Percentiles rank a stretch among this genome's conserved stretches.
phyloP scores from a whole-genome alignment of 2,797 vertebrate species.

The Eurystomus glaucurus region DNA sequence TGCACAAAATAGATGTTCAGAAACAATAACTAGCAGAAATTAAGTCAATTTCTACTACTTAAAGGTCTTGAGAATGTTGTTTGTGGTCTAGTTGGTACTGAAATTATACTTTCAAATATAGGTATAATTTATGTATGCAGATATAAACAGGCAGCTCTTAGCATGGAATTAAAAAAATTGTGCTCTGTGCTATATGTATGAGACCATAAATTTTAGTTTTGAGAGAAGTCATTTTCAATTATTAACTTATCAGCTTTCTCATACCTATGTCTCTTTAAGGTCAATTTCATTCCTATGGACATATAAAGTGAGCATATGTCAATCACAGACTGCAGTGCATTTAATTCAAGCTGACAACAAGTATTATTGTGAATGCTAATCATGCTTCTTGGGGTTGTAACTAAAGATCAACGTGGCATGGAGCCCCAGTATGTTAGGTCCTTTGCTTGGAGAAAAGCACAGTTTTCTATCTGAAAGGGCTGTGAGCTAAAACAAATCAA shows the following conservation, averaged over 20 bases:
- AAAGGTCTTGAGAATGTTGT: neutral
- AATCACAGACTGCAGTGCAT: neutral
- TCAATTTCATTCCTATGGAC: neutral
- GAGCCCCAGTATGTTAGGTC: rapidly evolving
- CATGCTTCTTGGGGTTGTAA: neutral
- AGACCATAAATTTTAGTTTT: neutral
- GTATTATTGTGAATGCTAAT: neutral
- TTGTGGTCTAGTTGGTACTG: neutral
- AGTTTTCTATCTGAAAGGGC: rapidly evolving
- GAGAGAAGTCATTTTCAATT: neutral
- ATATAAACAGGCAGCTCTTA: neutral
- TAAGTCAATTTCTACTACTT: neutral
- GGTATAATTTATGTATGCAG: neutral
- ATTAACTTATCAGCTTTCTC: neutral
- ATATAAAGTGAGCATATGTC: neutral
- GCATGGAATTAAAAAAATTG: neutral
- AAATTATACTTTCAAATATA: neutral
- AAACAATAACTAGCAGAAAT: neutral
- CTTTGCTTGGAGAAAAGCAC: neutral
- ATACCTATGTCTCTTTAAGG: neutral
- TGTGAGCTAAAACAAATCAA: neutral
- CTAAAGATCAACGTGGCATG: neutral
- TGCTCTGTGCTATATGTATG: neutral
- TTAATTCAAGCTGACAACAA: neutral
- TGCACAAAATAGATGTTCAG: neutral